A percentile compares a stretch with the other conserved stretches of the same genome.
phyloP scores from a whole-genome alignment of 2,113 vertebrate genomes.

The Lynx canadensis region DNA sequence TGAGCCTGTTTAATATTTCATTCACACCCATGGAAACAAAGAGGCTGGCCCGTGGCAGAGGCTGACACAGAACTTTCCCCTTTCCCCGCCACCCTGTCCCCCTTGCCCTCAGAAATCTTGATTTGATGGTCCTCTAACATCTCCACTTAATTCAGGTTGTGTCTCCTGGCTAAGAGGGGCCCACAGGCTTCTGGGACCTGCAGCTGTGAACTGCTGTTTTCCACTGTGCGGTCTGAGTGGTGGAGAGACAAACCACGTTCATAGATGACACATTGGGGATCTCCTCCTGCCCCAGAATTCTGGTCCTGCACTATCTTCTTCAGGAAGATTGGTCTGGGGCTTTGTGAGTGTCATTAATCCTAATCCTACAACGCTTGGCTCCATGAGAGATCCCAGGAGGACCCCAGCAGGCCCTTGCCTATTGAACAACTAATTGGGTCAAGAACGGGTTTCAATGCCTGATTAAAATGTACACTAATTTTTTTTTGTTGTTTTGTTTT shows the following conservation, averaged over 20 bases:
- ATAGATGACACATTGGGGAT: too few relatives aligned
- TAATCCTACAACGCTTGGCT: too few relatives aligned
- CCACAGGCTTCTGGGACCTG: not conserved
- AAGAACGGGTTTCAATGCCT: not conserved
- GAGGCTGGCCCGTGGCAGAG: constrained; percentile 53
- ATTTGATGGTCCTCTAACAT: not conserved
- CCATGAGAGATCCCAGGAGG: not conserved
- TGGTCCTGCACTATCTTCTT: not conserved
- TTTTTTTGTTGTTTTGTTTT: not conserved
- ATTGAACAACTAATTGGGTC: not conserved
- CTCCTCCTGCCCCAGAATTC: not conserved
- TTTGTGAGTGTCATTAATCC: not conserved
- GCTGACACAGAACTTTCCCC: not conserved
- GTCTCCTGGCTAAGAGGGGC: not conserved
- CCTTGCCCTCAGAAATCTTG: not conserved
- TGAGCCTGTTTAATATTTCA: constrained; percentile 64
- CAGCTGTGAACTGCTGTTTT: not conserved
- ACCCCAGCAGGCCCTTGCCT: not conserved
- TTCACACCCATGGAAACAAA: constrained; percentile 35
- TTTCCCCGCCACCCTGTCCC: not conserved
- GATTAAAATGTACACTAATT: not conserved
- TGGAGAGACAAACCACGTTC: not conserved
- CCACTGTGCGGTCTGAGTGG: not conserved
- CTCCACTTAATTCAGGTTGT: not conserved
- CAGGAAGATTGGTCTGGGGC: not conserved